Percentiles rank a stretch among this genome's conserved stretches.
These are phyloP conservation scores for Polyodon spathula DNA, from an alignment of 2,113 vertebrate genomes.

Conservation along the genomic window DNA sequence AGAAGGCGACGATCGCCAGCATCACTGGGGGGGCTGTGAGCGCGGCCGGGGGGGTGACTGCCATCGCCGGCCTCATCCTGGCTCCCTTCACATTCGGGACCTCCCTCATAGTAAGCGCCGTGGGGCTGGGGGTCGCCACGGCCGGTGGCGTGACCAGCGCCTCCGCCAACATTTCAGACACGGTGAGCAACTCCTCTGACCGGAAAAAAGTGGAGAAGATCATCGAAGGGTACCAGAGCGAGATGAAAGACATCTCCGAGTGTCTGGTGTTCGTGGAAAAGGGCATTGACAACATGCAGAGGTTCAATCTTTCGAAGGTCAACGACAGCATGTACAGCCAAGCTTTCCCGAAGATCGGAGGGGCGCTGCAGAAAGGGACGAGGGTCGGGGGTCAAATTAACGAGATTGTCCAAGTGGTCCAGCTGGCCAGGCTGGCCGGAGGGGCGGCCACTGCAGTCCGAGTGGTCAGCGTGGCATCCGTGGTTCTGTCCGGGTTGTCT, in stretches of 20 bases:
- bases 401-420: not conserved
- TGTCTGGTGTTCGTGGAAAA: slow-evolving; percentile 46
- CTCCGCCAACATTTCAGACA: slow-evolving; percentile 48
- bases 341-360: slow-evolving; percentile 34
- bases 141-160: slow-evolving; percentile 49
- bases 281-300: slow-evolving; percentile 38
- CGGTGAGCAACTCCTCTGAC: slow-evolving; percentile 42
- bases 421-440: slow-evolving; percentile 35
- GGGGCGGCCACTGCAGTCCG: slow-evolving; percentile 21
- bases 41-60: slow-evolving; percentile 46
- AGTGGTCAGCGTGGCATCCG: slow-evolving; percentile 9
- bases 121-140: slow-evolving; percentile 44
- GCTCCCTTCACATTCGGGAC: slow-evolving; percentile 46
- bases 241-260: slow-evolving; percentile 38
- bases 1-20: slow-evolving; percentile 47
- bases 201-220: slow-evolving; percentile 51
- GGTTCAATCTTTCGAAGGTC: not conserved
- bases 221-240: slow-evolving; percentile 35
- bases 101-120: slow-evolving; percentile 48
- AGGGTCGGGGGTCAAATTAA: too few relatives aligned
- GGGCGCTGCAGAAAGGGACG: slow-evolving; percentile 32
- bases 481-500: slow-evolving; percentile 35
- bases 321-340: not conserved
- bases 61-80: slow-evolving; percentile 51
- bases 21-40: slow-evolving; percentile 55